phyloP scores from a whole-genome alignment of 1,140 invertebrate species.

The Arctopsyche grandis region DNA sequence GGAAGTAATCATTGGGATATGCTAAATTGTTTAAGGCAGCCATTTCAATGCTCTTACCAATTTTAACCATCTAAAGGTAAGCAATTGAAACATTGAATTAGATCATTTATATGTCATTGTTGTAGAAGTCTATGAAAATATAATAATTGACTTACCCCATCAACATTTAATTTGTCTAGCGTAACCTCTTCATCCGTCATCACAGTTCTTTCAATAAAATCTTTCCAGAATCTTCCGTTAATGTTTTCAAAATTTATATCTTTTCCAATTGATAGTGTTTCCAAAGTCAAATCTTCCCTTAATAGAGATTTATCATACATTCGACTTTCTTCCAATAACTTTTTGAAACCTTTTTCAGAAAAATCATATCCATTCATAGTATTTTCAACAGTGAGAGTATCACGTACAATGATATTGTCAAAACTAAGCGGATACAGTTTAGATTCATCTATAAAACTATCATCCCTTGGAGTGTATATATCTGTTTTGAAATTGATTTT shows the following conservation, averaged over 20 bases:
- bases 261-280: conserved; percentile 37
- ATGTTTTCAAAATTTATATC: conserved; percentile 57
- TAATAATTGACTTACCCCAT: conserved; percentile 60
- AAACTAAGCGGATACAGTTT: conserved; percentile 45
- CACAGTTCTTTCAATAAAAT: conserved; percentile 59
- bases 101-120: neutral
- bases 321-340: conserved; percentile 36
- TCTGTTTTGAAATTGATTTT: conserved; percentile 51
- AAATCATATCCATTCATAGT: conserved; percentile 50
- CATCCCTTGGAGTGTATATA: conserved; percentile 38
- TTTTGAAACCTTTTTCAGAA: conserved; percentile 38
- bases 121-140: conserved; percentile 5
- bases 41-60: conserved; percentile 56
- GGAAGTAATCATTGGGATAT: conserved; percentile 64
- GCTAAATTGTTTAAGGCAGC: conserved; percentile 61
- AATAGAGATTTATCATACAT: neutral
- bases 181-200: conserved; percentile 58
- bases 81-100: conserved; percentile 33
- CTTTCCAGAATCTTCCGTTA: conserved; percentile 58
- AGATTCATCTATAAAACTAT: conserved; percentile 2
- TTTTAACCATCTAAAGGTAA: conserved; percentile 58
- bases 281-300: conserved; percentile 32
- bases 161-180: conserved; percentile 59
- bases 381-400: conserved; percentile 52
- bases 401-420: conserved; percentile 54